A percentile compares a stretch with the other conserved stretches of the same genome.
Conservation (phyloP, 2,888 invertebrate genomes). For the Hirtodrosophila histrioides region DNA sequence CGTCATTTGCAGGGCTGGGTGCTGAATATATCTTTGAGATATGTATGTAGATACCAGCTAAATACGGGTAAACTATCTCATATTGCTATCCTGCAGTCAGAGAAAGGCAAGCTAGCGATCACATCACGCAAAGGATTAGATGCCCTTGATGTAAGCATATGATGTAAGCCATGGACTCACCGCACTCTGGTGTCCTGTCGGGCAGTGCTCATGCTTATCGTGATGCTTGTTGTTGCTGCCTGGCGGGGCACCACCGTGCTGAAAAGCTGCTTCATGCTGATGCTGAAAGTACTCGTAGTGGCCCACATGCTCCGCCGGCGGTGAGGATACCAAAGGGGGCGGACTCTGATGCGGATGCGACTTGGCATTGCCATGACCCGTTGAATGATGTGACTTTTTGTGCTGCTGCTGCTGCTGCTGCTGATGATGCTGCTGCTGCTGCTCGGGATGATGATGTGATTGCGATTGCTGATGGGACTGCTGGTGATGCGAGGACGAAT, state of each 20-base stretch:
- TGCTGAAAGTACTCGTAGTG: slow-evolving; percentile 74
- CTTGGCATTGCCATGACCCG: slow-evolving; percentile 64
- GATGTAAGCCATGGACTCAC: slow-evolving; percentile 72
- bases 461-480: slow-evolving; percentile 40
- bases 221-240: slow-evolving; percentile 43
- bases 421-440: slow-evolving; percentile 53
- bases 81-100: no score
- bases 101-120: slow-evolving; percentile 6
- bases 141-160: slow-evolving; percentile 9
- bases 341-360: slow-evolving; percentile 61
- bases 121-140: background rate
- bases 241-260: slow-evolving; percentile 43
- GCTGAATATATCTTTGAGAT: background rate
- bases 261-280: slow-evolving; percentile 64
- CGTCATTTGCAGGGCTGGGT: slow-evolving; percentile 48
- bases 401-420: slow-evolving; percentile 42
- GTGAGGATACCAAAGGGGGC: slow-evolving; percentile 74
- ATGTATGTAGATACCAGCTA: background rate
- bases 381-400: slow-evolving; percentile 61
- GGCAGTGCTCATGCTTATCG: slow-evolving; percentile 81
- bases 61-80: background rate
- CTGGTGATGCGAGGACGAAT: slow-evolving; percentile 52
- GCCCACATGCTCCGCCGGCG: slow-evolving; percentile 62
- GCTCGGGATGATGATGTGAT: slow-evolving; percentile 38
- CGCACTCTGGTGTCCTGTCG: slow-evolving; percentile 81